Evolutionary conservation across 2,888 invertebrate species (phyloP).

Genomic region (Pseudolycoriella hygida): DNA sequence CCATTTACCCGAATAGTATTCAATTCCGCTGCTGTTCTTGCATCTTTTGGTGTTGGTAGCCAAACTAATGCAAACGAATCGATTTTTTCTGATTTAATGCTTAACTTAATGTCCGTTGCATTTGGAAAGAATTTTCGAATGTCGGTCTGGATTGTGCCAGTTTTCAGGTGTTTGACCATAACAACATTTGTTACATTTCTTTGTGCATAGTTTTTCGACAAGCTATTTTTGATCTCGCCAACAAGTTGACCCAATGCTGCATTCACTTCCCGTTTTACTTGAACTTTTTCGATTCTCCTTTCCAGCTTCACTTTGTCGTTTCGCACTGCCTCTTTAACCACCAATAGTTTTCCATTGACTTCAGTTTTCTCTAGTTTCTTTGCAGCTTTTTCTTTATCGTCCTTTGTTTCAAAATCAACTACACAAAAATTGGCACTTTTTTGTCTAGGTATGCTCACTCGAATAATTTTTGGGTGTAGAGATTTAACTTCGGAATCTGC

Average conservation of each 20-base stretch:
- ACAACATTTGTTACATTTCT: slow-evolving; percentile 3
- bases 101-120: slow-evolving; percentile 1
- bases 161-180: slow-evolving; percentile 5
- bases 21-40: neutral
- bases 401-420: slow-evolving; percentile 7
- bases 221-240: slow-evolving; percentile 1
- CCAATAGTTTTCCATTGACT: slow-evolving; percentile 5
- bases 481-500: neutral
- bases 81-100: neutral
- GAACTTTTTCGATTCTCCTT: neutral
- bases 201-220: neutral
- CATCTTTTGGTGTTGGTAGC: slow-evolving; percentile 4
- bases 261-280: slow-evolving; percentile 3
- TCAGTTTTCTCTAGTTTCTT: slow-evolving; percentile 4
- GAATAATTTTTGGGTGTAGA: slow-evolving; percentile 2
- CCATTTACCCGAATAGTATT: too few relatives aligned
- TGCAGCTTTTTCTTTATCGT: slow-evolving; percentile 4
- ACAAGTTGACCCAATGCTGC: slow-evolving; percentile 1
- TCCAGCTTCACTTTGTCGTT: slow-evolving; percentile 2
- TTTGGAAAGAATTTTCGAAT: slow-evolving; percentile 2
- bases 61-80: neutral
- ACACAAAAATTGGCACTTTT: slow-evolving; percentile 7
- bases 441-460: slow-evolving; percentile 7
- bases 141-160: neutral
- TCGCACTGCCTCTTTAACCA: slow-evolving; percentile 1